Evolutionary conservation across 2,888 invertebrate species (phyloP).

Genomic region (Cactoblastis cactorum): DNA sequence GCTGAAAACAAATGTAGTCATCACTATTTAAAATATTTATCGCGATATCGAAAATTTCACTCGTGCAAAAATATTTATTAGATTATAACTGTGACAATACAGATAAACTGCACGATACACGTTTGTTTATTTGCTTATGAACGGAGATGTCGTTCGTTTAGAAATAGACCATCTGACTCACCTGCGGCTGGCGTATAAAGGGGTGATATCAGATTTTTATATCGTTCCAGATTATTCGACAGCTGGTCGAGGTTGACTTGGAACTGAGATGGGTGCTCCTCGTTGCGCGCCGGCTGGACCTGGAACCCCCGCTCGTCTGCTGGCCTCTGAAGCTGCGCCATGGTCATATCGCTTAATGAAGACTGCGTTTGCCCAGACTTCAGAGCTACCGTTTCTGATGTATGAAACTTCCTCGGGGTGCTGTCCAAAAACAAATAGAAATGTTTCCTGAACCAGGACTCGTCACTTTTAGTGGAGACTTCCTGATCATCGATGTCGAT

Average conservation of each 20-base stretch:
- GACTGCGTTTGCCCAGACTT: slow-evolving; percentile 32
- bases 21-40: background rate
- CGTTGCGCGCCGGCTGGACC: background rate
- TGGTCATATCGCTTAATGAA: no score
- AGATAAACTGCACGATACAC: no score
- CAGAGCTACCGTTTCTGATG: slow-evolving; percentile 47
- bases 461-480: slow-evolving; percentile 54
- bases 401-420: slow-evolving; percentile 51
- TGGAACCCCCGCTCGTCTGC: no score
- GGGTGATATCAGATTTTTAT: background rate
- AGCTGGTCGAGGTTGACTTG: slow-evolving; percentile 1
- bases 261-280: no score
- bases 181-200: background rate
- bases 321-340: no score
- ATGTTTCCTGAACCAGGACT: slow-evolving; percentile 63
- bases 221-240: background rate
- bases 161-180: background rate
- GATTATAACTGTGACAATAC: no score
- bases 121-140: no score
- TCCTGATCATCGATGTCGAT: slow-evolving; percentile 51
- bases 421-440: slow-evolving; percentile 54
- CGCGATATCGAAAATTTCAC: no score
- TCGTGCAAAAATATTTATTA: no score
- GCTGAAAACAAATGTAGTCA: background rate
- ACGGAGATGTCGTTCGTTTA: no score